Conservation (phyloP, 2,113 vertebrate genomes). For the Edolisoma coerulescens region DNA sequence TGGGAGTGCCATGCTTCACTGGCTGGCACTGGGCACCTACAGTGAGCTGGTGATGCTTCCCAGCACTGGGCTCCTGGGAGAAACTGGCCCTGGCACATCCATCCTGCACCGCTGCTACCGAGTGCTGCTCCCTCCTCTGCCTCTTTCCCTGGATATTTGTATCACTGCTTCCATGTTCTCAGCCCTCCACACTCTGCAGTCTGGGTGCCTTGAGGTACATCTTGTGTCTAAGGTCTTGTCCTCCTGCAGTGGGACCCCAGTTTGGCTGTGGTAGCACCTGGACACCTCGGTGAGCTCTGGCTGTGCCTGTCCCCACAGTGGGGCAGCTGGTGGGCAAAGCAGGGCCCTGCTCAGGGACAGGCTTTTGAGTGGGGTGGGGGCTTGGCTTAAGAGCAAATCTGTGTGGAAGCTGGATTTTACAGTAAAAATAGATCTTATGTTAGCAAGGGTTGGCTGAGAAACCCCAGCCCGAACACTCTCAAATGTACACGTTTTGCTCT, state of each 20-base stretch:
- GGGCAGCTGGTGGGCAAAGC: background rate
- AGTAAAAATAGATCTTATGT: background rate
- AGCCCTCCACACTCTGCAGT: background rate
- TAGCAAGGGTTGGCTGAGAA: background rate
- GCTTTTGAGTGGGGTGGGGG: background rate
- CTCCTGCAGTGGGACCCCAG: background rate
- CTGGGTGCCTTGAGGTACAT: background rate
- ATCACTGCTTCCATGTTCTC: background rate
- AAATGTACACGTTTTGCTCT: background rate
- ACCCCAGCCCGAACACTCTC: background rate
- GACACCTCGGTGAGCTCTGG: background rate
- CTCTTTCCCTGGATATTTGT: background rate
- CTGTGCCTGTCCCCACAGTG: background rate
- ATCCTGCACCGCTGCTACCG: accelerated
- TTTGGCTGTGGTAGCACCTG: background rate
- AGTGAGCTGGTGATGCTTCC: background rate
- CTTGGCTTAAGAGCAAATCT: background rate
- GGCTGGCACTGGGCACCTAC: background rate
- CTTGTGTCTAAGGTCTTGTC: background rate
- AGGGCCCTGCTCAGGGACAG: background rate
- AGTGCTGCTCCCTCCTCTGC: background rate
- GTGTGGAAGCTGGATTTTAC: background rate
- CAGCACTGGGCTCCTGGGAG: background rate
- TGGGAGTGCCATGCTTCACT: background rate
- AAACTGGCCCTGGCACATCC: background rate